Percentiles rank a stretch among this genome's conserved stretches.
These are phyloP conservation scores for Hyphantria cunea DNA, from an alignment of 1,140 invertebrate species.

Conservation along the genomic window DNA sequence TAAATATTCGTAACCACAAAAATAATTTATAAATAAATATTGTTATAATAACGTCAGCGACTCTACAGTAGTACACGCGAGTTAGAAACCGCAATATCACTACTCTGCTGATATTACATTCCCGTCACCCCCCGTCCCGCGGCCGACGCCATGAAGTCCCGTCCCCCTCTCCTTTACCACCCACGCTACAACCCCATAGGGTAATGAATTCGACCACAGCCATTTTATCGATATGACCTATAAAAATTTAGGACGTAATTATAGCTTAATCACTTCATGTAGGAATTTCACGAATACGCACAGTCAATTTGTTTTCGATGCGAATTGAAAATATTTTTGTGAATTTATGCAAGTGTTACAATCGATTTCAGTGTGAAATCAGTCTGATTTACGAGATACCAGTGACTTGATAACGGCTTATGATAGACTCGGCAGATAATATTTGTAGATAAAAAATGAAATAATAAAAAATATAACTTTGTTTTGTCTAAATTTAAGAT, in stretches of 20 bases:
- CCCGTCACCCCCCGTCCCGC: slow-evolving; percentile 49
- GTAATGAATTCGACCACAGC: slow-evolving; percentile 67
- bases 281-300: slow-evolving; percentile 15
- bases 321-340: slow-evolving; percentile 9
- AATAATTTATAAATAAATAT: slow-evolving; percentile 8
- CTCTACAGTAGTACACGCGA: slow-evolving; percentile 45
- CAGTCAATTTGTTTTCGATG: slow-evolving; percentile 12
- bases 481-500: too few relatives aligned
- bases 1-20: too few relatives aligned
- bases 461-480: too few relatives aligned
- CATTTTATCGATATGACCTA: slow-evolving; percentile 64
- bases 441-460: too few relatives aligned
- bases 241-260: slow-evolving; percentile 67
- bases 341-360: neutral
- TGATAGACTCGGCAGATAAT: too few relatives aligned
- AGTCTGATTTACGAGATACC: too few relatives aligned
- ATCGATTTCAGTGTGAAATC: slow-evolving; percentile 1
- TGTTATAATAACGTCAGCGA: slow-evolving; percentile 24
- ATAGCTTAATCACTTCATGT: slow-evolving; percentile 47
- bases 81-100: slow-evolving; percentile 74
- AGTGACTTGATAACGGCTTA: too few relatives aligned
- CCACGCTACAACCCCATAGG: slow-evolving; percentile 50
- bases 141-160: slow-evolving; percentile 61
- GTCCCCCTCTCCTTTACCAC: slow-evolving; percentile 34
- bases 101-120: slow-evolving; percentile 72